A percentile compares a stretch with the other conserved stretches of the same genome.
Evolutionary conservation across 2,797 vertebrate species (phyloP).

Genomic region (Rhinichthys osculus): DNA sequence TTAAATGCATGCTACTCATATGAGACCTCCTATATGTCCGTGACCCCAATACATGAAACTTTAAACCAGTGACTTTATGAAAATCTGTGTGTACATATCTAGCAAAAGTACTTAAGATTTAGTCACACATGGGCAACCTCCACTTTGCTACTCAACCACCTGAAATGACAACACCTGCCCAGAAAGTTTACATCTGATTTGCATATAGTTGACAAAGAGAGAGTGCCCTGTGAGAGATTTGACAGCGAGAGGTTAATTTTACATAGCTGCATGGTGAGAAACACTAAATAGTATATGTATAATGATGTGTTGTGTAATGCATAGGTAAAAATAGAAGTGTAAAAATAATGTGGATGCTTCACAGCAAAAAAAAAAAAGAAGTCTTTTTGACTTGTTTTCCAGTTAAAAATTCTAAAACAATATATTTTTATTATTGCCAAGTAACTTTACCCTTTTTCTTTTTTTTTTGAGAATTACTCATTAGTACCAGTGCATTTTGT

Average conservation of each 20-base stretch:
- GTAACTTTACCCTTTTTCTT: not conserved
- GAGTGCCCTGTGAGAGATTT: conserved; percentile 37
- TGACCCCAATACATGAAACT: conserved; percentile 18
- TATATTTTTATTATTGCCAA: not conserved
- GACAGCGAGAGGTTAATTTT: conserved; percentile 38
- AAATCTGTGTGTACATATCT: conserved; percentile 61
- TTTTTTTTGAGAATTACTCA: not conserved
- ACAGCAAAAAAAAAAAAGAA: not conserved
- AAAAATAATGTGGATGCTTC: not conserved
- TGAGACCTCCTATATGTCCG: not conserved
- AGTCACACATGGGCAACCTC: conserved; percentile 55
- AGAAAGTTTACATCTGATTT: conserved; percentile 62
- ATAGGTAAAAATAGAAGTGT: not conserved
- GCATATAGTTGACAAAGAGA: conserved; percentile 55
- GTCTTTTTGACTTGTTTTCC: not conserved
- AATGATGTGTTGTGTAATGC: not conserved
- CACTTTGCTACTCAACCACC: conserved; percentile 62
- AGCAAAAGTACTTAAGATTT: conserved; percentile 56
- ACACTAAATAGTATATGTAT: not conserved
- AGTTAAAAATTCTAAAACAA: not conserved
- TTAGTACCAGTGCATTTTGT: not conserved
- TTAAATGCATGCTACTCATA: not conserved
- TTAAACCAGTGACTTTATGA: conserved; percentile 52
- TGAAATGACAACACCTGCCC: conserved; percentile 56
- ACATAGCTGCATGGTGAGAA: conserved; percentile 14